Evolutionary conservation across 2,113 vertebrate genomes (phyloP), one percentile per base, ranked within the genome.

Genomic region (Catagonus wagneri): DNA sequence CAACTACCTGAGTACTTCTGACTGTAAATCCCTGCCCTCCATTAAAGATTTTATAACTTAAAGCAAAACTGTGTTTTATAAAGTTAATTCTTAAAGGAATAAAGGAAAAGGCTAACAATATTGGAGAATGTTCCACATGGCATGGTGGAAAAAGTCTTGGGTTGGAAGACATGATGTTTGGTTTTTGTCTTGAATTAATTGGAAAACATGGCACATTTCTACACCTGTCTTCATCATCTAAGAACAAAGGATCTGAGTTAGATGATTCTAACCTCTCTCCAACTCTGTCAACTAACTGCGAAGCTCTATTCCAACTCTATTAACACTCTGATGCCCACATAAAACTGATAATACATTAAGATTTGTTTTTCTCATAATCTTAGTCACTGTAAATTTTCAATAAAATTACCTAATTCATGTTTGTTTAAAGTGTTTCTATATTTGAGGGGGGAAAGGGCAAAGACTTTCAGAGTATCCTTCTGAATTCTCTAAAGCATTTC

Each of bases 361-460:
- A 78, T 83, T 88, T 61, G 12, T 1, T 36, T 87, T 94, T 81
- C 13, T 69, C 34, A 50, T 75, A 52, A 94, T 61, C 66, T 83
- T 90, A 85, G 68, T 69, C 61, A 34, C n/a, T 54, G 2, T 80
- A 75, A 69, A 58, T 68, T 83, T 87, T 91, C 92, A 90, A 27
- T 83, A 69, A 91, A 83, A 88, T 69, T 69, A 34, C 3, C 10
- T 63, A 44, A 75, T 23, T 56, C 23, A 69, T 61, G 25, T 83
- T 80, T 90, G 27, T 68, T 75, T 65, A 44, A 90, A 34, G 7
- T 71, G 85, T 79, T 79, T 52, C 80, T 69, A 17, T 50, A 72
- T 72, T 14, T 66, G 15, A 60, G 44, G 13, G 72, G 7, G 4
- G n/a, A 17, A 15, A n/a, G 44, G 44, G 44, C 75, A 15, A 83